These are phyloP conservation scores for Sebastiscus albofasciatus DNA, from an alignment of 2,797 vertebrate genomes.

Conservation along the genomic window DNA sequence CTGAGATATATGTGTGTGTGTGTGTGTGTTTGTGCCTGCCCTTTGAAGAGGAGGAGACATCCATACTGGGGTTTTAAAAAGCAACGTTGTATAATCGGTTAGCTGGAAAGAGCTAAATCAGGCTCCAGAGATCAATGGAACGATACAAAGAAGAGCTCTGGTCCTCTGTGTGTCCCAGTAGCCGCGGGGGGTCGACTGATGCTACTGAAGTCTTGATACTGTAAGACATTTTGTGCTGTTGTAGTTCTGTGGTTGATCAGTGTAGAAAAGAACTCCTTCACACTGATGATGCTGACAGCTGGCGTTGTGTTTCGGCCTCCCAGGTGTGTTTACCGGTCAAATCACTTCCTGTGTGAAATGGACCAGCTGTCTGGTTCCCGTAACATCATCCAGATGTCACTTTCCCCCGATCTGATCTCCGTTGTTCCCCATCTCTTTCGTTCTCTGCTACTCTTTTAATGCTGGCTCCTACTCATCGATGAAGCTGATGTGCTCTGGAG, in stretches of 20 bases:
- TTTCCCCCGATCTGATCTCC: constrained; percentile 14
- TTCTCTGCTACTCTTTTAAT: constrained; percentile 42
- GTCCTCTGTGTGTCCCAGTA: background rate
- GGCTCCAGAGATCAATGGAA: background rate
- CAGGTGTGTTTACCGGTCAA: constrained; percentile 1
- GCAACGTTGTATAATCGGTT: background rate
- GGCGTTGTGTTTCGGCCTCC: background rate
- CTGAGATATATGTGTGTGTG: background rate
- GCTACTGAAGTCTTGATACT: constrained; percentile 36
- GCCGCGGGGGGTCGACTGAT: constrained; percentile 19
- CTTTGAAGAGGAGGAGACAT: constrained; percentile 29
- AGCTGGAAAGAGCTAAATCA: background rate
- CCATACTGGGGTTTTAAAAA: constrained; percentile 16
- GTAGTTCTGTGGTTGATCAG: constrained; percentile 27
- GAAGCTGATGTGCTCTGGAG: constrained; percentile 83
- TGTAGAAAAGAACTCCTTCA: background rate
- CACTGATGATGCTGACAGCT: constrained; percentile 18
- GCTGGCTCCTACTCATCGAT: constrained; percentile 86
- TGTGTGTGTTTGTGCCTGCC: constrained; percentile 29
- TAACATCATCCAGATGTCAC: background rate
- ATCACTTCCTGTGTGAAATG: background rate
- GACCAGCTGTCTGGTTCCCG: background rate
- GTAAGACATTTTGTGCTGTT: constrained; percentile 48
- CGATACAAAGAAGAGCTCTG: constrained; percentile 1
- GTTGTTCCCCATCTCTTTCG: background rate